Conservation (phyloP, 1,140 invertebrate genomes). For the Drosophila busckii region DNA sequence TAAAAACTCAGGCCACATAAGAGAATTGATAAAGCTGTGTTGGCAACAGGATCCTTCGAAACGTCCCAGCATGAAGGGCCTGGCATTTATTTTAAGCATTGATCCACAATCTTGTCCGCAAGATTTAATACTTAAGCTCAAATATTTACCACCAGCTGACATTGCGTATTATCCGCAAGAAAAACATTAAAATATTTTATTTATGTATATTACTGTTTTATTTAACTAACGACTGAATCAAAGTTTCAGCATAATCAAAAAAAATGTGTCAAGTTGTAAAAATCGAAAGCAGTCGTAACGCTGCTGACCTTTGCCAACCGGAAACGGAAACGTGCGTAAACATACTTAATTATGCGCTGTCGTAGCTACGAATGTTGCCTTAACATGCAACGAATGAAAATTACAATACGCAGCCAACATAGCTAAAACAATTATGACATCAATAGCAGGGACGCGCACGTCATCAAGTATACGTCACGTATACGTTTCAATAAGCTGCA, state of each 20-base stretch:
- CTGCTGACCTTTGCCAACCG: slow-evolving; percentile 36
- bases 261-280: slow-evolving; percentile 48
- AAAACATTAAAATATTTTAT: no score
- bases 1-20: background rate
- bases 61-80: background rate
- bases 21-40: background rate
- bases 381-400: slow-evolving; percentile 29
- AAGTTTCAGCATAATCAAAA: slow-evolving; percentile 10
- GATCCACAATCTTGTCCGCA: no score
- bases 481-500: no score
- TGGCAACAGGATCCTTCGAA: background rate
- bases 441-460: slow-evolving; percentile 43
- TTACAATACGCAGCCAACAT: background rate
- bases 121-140: no score
- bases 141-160: no score
- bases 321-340: slow-evolving; percentile 63
- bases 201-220: no score
- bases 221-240: background rate
- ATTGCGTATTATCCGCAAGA: no score
- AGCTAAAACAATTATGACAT: slow-evolving; percentile 54
- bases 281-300: slow-evolving; percentile 37
- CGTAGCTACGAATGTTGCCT: slow-evolving; percentile 19
- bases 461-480: no score
- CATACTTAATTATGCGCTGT: slow-evolving; percentile 59
- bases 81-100: background rate